A percentile compares a stretch with the other conserved stretches of the same genome.
Evolutionary conservation across 2,797 vertebrate genomes (phyloP).

Genomic region (Lerista edwardsae): DNA sequence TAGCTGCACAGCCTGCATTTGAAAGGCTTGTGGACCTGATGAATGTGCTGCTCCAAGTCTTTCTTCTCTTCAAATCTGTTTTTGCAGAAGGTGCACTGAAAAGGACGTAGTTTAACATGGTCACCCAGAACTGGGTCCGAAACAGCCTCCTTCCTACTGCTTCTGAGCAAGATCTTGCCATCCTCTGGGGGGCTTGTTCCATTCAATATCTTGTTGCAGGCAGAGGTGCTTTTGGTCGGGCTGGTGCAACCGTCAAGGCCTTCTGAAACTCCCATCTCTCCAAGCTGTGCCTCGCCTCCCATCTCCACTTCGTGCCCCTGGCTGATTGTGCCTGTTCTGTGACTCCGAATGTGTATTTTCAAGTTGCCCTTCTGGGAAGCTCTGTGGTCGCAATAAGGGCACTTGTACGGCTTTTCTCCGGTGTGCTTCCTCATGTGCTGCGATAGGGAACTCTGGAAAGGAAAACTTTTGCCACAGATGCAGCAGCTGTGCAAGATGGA

Average conservation of each 20-base stretch:
- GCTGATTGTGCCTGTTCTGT: slow-evolving; percentile 88
- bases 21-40: slow-evolving; percentile 84
- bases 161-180: slow-evolving; percentile 84
- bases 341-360: slow-evolving; percentile 95
- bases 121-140: not conserved
- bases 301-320: slow-evolving; percentile 82
- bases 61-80: slow-evolving; percentile 80
- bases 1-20: slow-evolving; percentile 89
- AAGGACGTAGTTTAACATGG: slow-evolving; percentile 57
- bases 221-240: slow-evolving; percentile 92
- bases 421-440: slow-evolving; percentile 98
- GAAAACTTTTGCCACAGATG: slow-evolving; percentile 93
- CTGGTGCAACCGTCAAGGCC: slow-evolving; percentile 88
- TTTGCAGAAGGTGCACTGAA: slow-evolving; percentile 82
- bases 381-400: slow-evolving; percentile 94
- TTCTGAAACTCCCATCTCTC: slow-evolving; percentile 85
- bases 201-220: slow-evolving; percentile 88
- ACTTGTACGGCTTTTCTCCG: slow-evolving; percentile 94
- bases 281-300: slow-evolving; percentile 74
- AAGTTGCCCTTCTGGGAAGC: slow-evolving; percentile 96
- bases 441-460: slow-evolving; percentile 93
- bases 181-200: slow-evolving; percentile 73
- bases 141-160: slow-evolving; percentile 81
- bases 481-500: slow-evolving; percentile 86
- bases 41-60: slow-evolving; percentile 80